Percentiles rank a stretch among this genome's conserved stretches.
phyloP scores from a whole-genome alignment of 2,888 invertebrate species.

The Drosophila meridiana region DNA sequence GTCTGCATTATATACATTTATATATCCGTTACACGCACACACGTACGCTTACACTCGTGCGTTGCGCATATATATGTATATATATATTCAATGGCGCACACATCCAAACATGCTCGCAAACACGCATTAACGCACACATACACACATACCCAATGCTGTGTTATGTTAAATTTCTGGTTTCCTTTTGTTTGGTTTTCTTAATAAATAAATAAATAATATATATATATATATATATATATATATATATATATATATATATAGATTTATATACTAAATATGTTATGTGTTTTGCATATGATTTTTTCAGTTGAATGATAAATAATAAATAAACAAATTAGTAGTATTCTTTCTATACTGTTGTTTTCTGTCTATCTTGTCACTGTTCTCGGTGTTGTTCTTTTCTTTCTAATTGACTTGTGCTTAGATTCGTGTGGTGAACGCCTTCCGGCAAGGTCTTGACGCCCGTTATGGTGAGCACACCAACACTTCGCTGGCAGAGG shows the following conservation, averaged over 20 bases:
- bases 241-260: conserved; percentile 1
- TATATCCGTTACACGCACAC: background rate
- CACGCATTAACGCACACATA: background rate
- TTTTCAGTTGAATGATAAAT: conserved; percentile 31
- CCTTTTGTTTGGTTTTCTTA: conserved; percentile 18
- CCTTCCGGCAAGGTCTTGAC: conserved; percentile 99
- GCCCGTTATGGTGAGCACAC: conserved; percentile 96
- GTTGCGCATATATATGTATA: background rate
- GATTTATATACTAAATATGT: background rate
- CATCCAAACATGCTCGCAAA: background rate
- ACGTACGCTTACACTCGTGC: too few relatives aligned
- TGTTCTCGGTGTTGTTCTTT: conserved; percentile 65
- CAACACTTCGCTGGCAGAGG: conserved; percentile 96
- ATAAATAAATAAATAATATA: background rate
- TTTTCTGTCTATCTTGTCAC: conserved; percentile 63
- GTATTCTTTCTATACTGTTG: conserved; percentile 38
- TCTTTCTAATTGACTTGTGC: conserved; percentile 82
- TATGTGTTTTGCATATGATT: conserved; percentile 36
- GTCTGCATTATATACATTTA: background rate
- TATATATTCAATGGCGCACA: background rate
- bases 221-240: conserved; percentile 8
- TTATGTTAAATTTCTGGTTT: conserved; percentile 12
- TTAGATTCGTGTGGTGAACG: conserved; percentile 99
- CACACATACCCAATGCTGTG: conserved; percentile 14
- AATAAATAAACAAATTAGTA: conserved; percentile 15